Base-by-base conservation (phyloP, 2,113 vertebrate species). In the Chascanopsetta lugubris region DNA sequence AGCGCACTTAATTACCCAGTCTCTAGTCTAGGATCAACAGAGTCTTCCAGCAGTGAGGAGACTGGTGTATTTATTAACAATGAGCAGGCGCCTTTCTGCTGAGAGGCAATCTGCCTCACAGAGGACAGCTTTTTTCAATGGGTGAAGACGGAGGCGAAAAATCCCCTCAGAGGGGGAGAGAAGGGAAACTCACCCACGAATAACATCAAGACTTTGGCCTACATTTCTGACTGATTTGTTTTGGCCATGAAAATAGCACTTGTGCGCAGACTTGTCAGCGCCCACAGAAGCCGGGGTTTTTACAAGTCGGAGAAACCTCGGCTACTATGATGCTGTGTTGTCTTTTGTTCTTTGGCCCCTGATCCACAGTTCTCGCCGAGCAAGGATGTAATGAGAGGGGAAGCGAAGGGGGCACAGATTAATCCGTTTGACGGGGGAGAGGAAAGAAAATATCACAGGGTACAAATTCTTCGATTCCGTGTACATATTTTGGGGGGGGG, bases 1-100 rank as follows among this genome's bases (percentile, higher is more conserved):
- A 91, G 87, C 81, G 69, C 80, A 84, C 80, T 89, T 90, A 89
- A 91, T 91, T 91, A 89, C 70, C 78, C 70, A 50, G 69, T 80
- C 68, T 85, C 65, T 67, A 69, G 80, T 85, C 84, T 88, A 79
- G n/a, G 85, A 91, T 91, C 88, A 91, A 89, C 89, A 84, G 71
- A 84, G 85, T 89, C 82, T 85, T 85, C 79, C 77, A 79, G 77
- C 82, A 80, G 84, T 69, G 64, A 70, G 57, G 75, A 83, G 75
- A 69, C 82, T 72, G 68, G 68, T 77, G 85, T 82, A 61, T 85
- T 91, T 82, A 90, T 90, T 90, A 89, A 83, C 79, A 86, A 80
- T 83, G 84, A 86, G 81, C 72, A 59, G 63, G 48, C 55, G 71
- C 51, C 76, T 85, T 86, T 85, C 70, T 75, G 70, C 72, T 56